Base-by-base conservation (phyloP, 2,888 invertebrate species). In the Mythimna ferrago region DNA sequence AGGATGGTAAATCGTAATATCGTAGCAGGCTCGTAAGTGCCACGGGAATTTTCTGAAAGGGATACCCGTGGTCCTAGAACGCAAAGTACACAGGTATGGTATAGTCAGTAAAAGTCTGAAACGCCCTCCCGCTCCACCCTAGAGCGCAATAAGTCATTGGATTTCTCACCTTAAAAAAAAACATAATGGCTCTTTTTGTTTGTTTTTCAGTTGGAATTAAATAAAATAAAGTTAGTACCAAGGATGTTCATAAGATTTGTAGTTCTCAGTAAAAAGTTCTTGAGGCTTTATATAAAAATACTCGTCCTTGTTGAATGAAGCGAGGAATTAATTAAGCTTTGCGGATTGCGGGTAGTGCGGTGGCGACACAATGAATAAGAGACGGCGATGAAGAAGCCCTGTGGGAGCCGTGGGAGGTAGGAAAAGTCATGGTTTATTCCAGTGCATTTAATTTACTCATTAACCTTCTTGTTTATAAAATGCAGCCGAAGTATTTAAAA, bases 271-370 rank as follows among this genome's bases (percentile, higher is more conserved):
- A 41, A 10, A 81, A 62, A 65, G 48, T 41, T 51, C 68, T 78
- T 57, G 11, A 48, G 75, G 62, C 53, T 57, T 41, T 48, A 69
- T 32, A 54, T 56, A 54, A 61, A 66, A 78, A 38, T 56, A 65
- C 78, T 62, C 11, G 26, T 26, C 54, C 35, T 56, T 54, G 54
- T 71, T 71, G 67, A 44, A 72, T 82, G 78, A 82, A 79, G 68
- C 74, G 66, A 73, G 79, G 81, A 82, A 84, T 83, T 85, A 80
- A 85, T 88, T 82, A 86, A 74, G 79, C 65, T 81, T 72, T 68
- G 65, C 54, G 51, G 71, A 60, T 71, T 58, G 53, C 9, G 48
- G 60, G 38, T 14, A 54, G 76, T 19, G 53, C 10, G 21, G 68
- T 19, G 21, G 19, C 26, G 19, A 61, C 60, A 66, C 75, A 60